Conservation (phyloP, 2,113 vertebrate species). For the Megaleporinus macrocephalus region DNA sequence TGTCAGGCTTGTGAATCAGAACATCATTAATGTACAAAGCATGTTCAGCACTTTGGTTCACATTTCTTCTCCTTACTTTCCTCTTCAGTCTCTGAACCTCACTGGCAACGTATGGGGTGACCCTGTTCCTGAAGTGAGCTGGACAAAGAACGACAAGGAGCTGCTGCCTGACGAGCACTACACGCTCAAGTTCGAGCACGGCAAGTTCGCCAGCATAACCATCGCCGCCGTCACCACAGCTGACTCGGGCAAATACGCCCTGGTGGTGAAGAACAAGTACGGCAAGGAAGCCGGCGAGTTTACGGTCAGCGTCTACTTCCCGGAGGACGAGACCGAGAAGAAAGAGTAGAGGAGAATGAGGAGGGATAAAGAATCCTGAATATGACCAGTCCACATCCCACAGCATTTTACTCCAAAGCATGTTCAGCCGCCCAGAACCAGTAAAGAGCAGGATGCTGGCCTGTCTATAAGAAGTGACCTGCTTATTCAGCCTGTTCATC, state of each 20-base stretch:
- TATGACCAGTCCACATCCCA: constrained; percentile 56
- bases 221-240: constrained; percentile 79
- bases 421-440: constrained; percentile 29
- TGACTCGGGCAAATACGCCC: constrained; percentile 94
- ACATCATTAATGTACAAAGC: background rate
- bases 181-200: constrained; percentile 86
- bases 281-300: constrained; percentile 91
- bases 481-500: background rate
- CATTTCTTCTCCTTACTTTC: constrained; percentile 1
- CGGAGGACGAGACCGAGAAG: constrained; percentile 83
- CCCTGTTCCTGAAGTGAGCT: constrained; percentile 88
- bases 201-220: constrained; percentile 90
- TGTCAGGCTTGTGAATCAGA: background rate
- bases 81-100: constrained; percentile 90
- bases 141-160: constrained; percentile 91
- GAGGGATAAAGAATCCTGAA: constrained; percentile 21
- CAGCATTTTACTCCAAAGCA: constrained; percentile 69
- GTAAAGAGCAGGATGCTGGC: background rate
- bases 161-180: constrained; percentile 81
- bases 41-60: background rate
- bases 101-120: constrained; percentile 97
- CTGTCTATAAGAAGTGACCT: background rate
- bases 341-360: constrained; percentile 73
- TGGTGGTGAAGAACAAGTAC: constrained; percentile 96
- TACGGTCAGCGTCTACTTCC: constrained; percentile 96